Evolutionary conservation across 2,888 invertebrate genomes (phyloP), one percentile per base, ranked within the genome.

Genomic region (Eupithecia vulgata): DNA sequence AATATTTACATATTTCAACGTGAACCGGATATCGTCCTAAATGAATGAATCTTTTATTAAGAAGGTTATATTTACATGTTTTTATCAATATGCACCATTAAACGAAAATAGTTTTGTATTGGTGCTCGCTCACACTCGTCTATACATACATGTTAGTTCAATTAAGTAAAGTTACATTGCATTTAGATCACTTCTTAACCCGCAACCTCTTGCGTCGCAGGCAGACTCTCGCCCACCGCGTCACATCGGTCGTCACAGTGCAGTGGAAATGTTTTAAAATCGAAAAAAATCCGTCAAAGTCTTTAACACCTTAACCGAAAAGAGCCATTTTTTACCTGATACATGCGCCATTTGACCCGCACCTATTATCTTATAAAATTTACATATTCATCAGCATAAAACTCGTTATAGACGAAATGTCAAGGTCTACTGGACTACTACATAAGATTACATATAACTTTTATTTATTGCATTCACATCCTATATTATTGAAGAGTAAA

Each of bases 321-420:
- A 57, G 5, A 52, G 21, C 0, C 48, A 52, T 52, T 52, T 57
- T 30, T 21, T 57, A 57, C 57, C 57, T 21, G 57, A 6, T 40
- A 65, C n/a, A 65, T 40, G 74, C 37, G 70, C 76, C 76, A 75
- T 77, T 74, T 79, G 78, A 79, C 78, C 77, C 76, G 62, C 65
- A 71, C 77, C 69, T 67, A 78, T 76, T 73, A 77, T 76, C 70
- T 76, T 73, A 40, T 65, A 71, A 71, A 73, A 77, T 76, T 76
- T 48, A 74, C 70, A 71, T 76, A 76, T 77, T 76, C 69, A 76
- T 74, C 70, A 73, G 10, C 67, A 34, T 52, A 57, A 67, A 70
- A 79, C 77, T 69, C 35, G 80, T 80, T 76, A 70, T 70, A 21
- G 65, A 59, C 66, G 21, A 80, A 80, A 80, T 79, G 79, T 80